phyloP scores from a whole-genome alignment of 1,140 invertebrate genomes.

The Saxidomus purpurata region DNA sequence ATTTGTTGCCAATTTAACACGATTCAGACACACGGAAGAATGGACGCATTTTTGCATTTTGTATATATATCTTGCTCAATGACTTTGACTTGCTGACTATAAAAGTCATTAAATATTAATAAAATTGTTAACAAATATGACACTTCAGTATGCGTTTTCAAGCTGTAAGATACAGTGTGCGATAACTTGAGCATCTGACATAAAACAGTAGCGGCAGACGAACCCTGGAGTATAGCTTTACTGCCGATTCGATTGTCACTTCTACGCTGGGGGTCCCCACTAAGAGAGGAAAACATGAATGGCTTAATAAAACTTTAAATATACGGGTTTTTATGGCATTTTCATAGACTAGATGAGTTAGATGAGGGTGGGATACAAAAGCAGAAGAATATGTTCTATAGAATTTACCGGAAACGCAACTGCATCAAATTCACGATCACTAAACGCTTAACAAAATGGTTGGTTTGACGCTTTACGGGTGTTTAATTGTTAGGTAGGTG shows the following conservation, averaged over 20 bases:
- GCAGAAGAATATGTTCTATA: neutral
- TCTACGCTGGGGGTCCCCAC: constrained; percentile 1
- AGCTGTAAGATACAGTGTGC: neutral
- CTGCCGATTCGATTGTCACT: neutral
- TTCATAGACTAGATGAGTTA: neutral
- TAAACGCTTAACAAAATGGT: neutral
- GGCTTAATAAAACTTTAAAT: constrained; percentile 9
- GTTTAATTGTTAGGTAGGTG: neutral
- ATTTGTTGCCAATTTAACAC: no score
- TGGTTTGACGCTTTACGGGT: neutral
- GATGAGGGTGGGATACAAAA: neutral
- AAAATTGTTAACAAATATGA: neutral
- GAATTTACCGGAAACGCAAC: neutral
- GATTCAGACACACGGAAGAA: no score
- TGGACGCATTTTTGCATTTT: no score
- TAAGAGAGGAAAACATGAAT: neutral
- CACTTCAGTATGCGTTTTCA: neutral
- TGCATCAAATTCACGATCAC: neutral
- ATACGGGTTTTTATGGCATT: constrained; percentile 1
- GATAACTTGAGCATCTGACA: neutral
- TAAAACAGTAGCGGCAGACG: constrained; percentile 20
- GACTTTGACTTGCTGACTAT: neutral
- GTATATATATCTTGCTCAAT: neutral
- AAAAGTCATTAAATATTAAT: constrained; percentile 26
- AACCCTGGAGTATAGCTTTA: neutral